phyloP scores from a whole-genome alignment of 64 coral and sea anemone genomes.

The Porites australiensis region DNA sequence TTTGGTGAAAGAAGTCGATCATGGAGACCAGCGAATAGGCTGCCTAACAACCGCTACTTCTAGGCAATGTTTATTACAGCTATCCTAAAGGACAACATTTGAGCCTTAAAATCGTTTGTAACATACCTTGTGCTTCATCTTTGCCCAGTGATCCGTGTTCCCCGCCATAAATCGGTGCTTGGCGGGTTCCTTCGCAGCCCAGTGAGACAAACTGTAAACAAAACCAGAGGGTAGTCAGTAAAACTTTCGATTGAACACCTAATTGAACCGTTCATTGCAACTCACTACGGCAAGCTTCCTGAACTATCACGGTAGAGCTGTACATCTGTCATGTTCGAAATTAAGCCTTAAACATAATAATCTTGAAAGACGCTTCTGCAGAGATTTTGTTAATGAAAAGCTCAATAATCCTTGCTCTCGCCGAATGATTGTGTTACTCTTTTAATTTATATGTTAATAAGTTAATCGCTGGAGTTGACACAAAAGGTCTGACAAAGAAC shows the following conservation, averaged over 20 bases:
- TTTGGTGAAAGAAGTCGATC: too few relatives aligned
- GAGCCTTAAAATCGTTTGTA: too few relatives aligned
- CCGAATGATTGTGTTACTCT: slow-evolving; percentile 38
- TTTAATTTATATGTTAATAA: slow-evolving; percentile 44
- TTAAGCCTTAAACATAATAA: slow-evolving; percentile 32
- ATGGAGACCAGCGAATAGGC: too few relatives aligned
- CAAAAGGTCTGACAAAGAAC: background rate
- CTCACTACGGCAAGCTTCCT: slow-evolving; percentile 84
- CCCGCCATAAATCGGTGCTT: slow-evolving; percentile 71
- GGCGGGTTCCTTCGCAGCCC: slow-evolving; percentile 84
- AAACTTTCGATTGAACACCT: background rate
- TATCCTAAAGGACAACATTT: too few relatives aligned
- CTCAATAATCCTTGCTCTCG: background rate
- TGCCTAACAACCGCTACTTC: background rate
- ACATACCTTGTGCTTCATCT: slow-evolving; percentile 94
- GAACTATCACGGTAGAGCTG: slow-evolving; percentile 75
- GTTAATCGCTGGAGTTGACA: background rate
- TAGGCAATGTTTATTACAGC: background rate
- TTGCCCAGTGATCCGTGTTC: slow-evolving; percentile 93
- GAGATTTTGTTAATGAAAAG: background rate
- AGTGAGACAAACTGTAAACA: slow-evolving; percentile 86
- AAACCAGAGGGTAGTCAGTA: background rate
- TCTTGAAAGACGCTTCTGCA: background rate
- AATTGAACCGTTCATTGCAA: background rate
- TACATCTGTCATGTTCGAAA: slow-evolving; percentile 73